These are phyloP conservation scores for Heliocidaris tuberculata DNA, from an alignment of 35 echinoderm and acorn worm species.

Conservation along the genomic window DNA sequence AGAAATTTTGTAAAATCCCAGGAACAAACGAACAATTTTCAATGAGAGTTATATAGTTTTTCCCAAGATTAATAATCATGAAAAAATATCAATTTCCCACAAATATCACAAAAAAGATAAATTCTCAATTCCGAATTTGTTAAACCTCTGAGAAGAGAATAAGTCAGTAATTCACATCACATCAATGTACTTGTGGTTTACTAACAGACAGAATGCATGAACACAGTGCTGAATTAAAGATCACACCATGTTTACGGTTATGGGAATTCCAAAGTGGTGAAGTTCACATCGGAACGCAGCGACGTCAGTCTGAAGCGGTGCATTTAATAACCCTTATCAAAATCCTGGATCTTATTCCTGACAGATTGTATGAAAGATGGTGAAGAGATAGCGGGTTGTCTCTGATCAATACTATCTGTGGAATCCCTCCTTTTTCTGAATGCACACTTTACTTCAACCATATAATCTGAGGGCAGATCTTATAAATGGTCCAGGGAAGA, in stretches of 20 bases:
- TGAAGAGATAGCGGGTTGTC: neutral
- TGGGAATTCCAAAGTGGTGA: neutral
- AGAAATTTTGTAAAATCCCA: neutral
- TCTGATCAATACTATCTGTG: neutral
- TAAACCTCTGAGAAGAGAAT: neutral
- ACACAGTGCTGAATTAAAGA: neutral
- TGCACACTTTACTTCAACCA: neutral
- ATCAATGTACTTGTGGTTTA: neutral
- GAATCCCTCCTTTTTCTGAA: neutral
- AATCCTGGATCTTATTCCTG: neutral
- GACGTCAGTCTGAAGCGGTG: neutral
- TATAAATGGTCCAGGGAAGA: neutral
- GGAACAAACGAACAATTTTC: neutral
- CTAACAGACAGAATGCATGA: neutral
- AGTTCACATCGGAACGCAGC: neutral
- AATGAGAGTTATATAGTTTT: neutral
- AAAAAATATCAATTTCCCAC: neutral
- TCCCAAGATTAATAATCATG: neutral
- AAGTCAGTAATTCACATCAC: too few species aligned
- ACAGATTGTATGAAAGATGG: conserved; percentile 11
- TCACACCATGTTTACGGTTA: neutral
- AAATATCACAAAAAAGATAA: neutral
- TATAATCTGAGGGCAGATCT: neutral
- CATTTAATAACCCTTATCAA: neutral
- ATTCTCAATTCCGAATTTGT: neutral